A percentile compares a stretch with the other conserved stretches of the same genome.
Evolutionary conservation across 2,113 vertebrate species (phyloP).

Genomic region (Myrmecophaga tridactyla): DNA sequence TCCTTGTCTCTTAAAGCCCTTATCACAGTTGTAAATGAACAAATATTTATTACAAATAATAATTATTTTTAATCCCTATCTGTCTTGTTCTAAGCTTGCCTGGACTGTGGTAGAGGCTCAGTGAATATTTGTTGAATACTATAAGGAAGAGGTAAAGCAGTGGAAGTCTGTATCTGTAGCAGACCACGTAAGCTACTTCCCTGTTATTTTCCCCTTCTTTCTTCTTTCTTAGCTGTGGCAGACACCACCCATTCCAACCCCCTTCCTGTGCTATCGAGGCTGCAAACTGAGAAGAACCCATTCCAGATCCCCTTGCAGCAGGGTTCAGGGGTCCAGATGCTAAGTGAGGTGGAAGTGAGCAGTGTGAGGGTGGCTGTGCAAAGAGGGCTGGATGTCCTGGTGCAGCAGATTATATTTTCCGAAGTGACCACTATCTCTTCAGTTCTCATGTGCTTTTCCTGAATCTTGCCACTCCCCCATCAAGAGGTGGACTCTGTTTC

Average conservation of each 20-base stretch:
- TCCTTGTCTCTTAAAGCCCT: background rate
- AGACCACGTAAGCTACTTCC: background rate
- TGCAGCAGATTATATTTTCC: background rate
- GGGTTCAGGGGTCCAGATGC: background rate
- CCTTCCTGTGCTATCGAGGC: background rate
- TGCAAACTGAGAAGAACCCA: background rate
- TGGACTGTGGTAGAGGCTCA: background rate
- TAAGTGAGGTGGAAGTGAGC: background rate
- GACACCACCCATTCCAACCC: background rate
- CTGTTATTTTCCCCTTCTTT: background rate
- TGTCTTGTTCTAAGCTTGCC: background rate
- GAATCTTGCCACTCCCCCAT: background rate
- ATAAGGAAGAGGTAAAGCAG: background rate
- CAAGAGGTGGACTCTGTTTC: background rate
- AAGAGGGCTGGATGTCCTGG: background rate
- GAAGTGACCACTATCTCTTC: background rate
- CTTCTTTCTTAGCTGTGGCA: background rate
- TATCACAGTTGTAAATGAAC: background rate
- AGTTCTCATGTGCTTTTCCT: background rate
- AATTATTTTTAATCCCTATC: too few relatives aligned
- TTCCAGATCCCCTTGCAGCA: background rate
- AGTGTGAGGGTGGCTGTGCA: background rate
- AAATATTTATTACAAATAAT: background rate
- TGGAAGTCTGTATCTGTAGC: background rate
- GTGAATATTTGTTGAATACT: background rate